Base-by-base conservation (phyloP, 2,797 vertebrate genomes). In the Carcharodon carcharias region DNA sequence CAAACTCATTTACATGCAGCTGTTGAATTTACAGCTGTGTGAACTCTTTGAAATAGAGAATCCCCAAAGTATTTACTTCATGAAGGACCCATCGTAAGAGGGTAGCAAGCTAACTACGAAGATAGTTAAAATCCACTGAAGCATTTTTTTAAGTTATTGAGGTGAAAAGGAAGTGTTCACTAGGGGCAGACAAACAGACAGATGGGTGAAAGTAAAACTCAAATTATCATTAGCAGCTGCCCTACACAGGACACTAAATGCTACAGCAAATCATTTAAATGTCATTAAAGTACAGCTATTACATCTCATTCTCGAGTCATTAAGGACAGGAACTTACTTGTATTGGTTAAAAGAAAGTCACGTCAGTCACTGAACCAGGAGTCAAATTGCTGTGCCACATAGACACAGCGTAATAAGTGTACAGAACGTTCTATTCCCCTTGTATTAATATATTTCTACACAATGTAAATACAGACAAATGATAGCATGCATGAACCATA, bases 51-150 rank as follows among this genome's bases (percentile, higher is more conserved):
- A 67, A 35, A 95, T 45, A 54, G 31, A 71, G 23, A 56, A 31
- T 69, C 50, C 69, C 28, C 50, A 56, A 56, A 1, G 45, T 35
- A 35, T 16, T 14, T 58, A 56, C 7, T 58, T 77, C 69, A 54
- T 8, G 6, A 77, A n/a, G 69, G 50, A 31, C 50, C 50, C 0
- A 56, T 77, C 35, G 50, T 77, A 28, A 77, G 94, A 95, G 94
- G 67, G 50, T 28, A 16, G 28, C 5, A 77, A 95, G 54, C 56
- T 56, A 71, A 73, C 9, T 35, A 40, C 58, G 71, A 95, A 95
- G 31, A 73, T 58, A 14, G 50, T 73, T 95, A 58, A 95, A 95
- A 95, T 95, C 94, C 31, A 73, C 45, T 18, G 45, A 73, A 95
- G 69, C 58, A n/a, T 95, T 7, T 40, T 92, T 65, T 31, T 73